phyloP scores from a whole-genome alignment of 2,797 vertebrate genomes.

The Lycodopsis pacificus region DNA sequence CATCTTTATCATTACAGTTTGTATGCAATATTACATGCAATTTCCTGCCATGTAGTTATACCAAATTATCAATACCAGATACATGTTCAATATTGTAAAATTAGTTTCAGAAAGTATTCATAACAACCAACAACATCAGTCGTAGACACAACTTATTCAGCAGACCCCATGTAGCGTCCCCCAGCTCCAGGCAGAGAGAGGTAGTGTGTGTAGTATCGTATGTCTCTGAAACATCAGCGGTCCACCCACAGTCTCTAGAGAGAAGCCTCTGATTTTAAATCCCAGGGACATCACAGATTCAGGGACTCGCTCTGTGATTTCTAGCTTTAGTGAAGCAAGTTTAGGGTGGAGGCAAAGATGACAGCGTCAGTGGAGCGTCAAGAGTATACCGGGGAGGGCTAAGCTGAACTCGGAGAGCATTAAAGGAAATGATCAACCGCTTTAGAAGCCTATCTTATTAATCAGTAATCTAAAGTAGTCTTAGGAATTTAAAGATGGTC shows the following conservation, averaged over 20 bases:
- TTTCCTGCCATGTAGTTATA: not conserved
- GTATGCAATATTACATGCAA: not conserved
- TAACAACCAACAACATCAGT: not conserved
- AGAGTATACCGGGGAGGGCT: slow-evolving; percentile 14
- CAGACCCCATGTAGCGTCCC: slow-evolving; percentile 3
- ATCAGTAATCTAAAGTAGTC: slow-evolving; percentile 63
- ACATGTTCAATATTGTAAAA: slow-evolving; percentile 3
- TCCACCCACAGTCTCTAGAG: slow-evolving; percentile 7
- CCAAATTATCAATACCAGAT: not conserved
- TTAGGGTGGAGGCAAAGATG: slow-evolving; percentile 50
- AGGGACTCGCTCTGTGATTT: slow-evolving; percentile 30
- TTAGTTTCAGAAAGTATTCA: not conserved
- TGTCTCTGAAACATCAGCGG: slow-evolving; percentile 24
- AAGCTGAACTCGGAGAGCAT: slow-evolving; percentile 37
- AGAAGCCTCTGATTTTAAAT: slow-evolving; percentile 52
- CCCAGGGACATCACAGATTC: slow-evolving; percentile 50
- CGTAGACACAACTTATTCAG: not conserved
- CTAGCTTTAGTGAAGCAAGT: slow-evolving; percentile 44
- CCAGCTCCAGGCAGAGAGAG: slow-evolving; percentile 1
- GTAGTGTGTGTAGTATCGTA: slow-evolving; percentile 23
- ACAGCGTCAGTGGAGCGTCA: slow-evolving; percentile 58
- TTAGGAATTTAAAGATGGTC: slow-evolving; percentile 26
- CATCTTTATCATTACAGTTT: not conserved
- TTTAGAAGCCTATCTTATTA: slow-evolving; percentile 52
- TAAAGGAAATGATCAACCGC: slow-evolving; percentile 49